These are phyloP conservation scores for Podocnemis expansa DNA, from an alignment of 2,113 vertebrate species.

Conservation along the genomic window DNA sequence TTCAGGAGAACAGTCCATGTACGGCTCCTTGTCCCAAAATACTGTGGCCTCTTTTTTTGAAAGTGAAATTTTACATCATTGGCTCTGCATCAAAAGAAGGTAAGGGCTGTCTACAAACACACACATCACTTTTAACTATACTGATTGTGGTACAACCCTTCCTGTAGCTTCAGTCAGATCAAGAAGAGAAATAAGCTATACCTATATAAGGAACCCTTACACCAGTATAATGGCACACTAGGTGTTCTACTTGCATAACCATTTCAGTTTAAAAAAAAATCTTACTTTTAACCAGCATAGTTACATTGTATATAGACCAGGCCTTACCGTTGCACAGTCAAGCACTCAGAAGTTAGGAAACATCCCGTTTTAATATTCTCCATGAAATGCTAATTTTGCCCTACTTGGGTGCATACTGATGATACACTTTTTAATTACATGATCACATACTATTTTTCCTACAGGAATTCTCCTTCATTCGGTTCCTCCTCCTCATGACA, in stretches of 20 bases:
- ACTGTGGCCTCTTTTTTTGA: too few species aligned
- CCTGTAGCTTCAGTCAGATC: not conserved
- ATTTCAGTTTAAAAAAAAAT: not conserved
- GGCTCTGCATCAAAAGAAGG: not conserved
- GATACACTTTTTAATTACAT: not conserved
- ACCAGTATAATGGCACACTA: too few species aligned
- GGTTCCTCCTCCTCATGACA: too few species aligned
- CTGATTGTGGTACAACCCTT: not conserved
- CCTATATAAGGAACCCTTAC: too few species aligned
- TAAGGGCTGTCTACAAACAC: not conserved
- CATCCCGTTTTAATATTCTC: too few species aligned
- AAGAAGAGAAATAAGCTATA: not conserved
- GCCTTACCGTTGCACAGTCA: too few species aligned
- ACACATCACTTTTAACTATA: not conserved
- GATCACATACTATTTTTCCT: not conserved
- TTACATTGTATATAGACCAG: not conserved
- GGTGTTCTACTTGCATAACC: not conserved
- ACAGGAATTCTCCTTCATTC: too few species aligned
- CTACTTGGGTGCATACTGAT: not conserved
- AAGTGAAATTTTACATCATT: too few species aligned
- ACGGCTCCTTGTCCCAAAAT: too few species aligned
- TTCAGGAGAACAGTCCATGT: too few species aligned
- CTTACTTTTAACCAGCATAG: not conserved
- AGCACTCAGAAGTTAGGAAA: too few species aligned
- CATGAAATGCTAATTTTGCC: not conserved